Evolutionary conservation across 1,140 invertebrate genomes (phyloP).

Genomic region (Megalopta genalis): DNA sequence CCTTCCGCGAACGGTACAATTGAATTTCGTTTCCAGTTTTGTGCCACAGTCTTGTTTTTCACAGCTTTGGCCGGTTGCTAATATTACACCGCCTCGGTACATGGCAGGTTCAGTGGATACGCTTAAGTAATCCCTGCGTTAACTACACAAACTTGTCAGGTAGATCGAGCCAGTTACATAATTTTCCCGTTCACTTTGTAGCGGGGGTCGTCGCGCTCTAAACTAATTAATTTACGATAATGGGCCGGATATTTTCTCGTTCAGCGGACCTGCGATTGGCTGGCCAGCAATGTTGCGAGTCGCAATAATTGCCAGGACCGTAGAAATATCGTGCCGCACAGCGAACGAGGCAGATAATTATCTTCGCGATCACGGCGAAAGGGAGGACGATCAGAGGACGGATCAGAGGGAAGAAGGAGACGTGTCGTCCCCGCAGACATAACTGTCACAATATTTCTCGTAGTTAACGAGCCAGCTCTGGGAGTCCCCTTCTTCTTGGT

Average conservation of each 20-base stretch:
- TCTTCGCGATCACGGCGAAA: slow-evolving; percentile 58
- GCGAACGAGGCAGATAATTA: slow-evolving; percentile 67
- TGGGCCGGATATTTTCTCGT: slow-evolving; percentile 43
- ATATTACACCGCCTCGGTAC: slow-evolving; percentile 42
- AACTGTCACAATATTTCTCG: slow-evolving; percentile 77
- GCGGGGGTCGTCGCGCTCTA: slow-evolving; percentile 25
- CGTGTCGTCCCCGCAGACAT: slow-evolving; percentile 70
- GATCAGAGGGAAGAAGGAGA: slow-evolving; percentile 72
- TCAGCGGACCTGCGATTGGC: slow-evolving; percentile 3
- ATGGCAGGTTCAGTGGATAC: not conserved
- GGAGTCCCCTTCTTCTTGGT: slow-evolving; percentile 44
- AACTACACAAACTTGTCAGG: slow-evolving; percentile 12
- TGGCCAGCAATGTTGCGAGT: slow-evolving; percentile 14
- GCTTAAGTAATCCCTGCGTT: slow-evolving; percentile 26
- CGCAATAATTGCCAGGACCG: slow-evolving; percentile 53
- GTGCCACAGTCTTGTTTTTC: not conserved
- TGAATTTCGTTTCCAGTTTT: too few relatives aligned
- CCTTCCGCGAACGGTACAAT: too few relatives aligned
- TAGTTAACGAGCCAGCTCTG: slow-evolving; percentile 74
- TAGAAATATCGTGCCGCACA: slow-evolving; percentile 53
- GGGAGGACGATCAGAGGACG: slow-evolving; percentile 66
- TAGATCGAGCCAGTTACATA: slow-evolving; percentile 44
- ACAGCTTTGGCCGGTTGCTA: slow-evolving; percentile 35
- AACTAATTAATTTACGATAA: slow-evolving; percentile 62
- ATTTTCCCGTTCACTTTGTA: slow-evolving; percentile 43